Conservation (phyloP, 2,113 vertebrate genomes). For the Micromys minutus region DNA sequence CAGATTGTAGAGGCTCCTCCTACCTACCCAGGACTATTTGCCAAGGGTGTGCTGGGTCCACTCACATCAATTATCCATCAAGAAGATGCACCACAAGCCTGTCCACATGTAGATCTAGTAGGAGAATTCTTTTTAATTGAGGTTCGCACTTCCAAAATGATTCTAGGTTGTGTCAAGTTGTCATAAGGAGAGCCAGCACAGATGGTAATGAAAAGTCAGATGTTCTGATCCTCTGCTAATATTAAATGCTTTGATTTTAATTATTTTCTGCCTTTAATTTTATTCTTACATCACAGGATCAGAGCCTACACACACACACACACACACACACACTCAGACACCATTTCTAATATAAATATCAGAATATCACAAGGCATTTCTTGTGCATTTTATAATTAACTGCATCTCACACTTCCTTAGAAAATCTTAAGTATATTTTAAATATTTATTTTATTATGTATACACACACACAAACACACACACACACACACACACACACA, state of each 20-base stretch:
- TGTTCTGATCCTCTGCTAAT: slow-evolving; percentile 9
- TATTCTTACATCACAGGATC: background rate
- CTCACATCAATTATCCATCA: background rate
- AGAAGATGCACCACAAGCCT: background rate
- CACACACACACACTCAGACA: background rate
- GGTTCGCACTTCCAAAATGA: background rate
- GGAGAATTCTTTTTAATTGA: background rate
- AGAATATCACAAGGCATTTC: background rate
- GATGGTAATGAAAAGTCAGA: slow-evolving; percentile 39
- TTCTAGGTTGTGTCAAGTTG: background rate
- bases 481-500: too few relatives aligned
- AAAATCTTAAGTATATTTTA: slow-evolving; percentile 15
- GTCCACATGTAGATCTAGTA: background rate
- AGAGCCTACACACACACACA: background rate
- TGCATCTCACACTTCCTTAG: background rate
- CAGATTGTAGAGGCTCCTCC: background rate
- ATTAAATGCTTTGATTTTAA: background rate
- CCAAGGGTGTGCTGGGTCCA: fast-evolving
- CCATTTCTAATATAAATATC: background rate
- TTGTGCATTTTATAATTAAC: background rate
- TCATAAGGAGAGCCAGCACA: background rate
- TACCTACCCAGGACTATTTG: background rate
- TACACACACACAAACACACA: too few relatives aligned
- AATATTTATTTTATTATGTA: background rate
- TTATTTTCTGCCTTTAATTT: slow-evolving; percentile 11